Evolutionary conservation across 1,140 invertebrate species (phyloP), one percentile per base, ranked within the genome.

Genomic region (Thaumatotibia leucotreta): DNA sequence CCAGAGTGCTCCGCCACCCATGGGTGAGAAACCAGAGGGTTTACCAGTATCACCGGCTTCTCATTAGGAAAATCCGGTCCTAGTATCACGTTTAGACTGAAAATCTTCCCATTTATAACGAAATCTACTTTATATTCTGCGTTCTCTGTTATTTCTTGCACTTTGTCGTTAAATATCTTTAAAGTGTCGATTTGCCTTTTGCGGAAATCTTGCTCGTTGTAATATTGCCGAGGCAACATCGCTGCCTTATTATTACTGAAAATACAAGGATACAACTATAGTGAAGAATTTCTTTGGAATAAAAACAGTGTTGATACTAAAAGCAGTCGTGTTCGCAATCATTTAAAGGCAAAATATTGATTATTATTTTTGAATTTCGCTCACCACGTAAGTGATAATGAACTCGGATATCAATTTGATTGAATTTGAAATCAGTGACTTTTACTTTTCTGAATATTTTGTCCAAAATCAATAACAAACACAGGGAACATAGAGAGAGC

Each of bases 101-200:
- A 93, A 75, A 93, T 92, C 66, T 92, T 93, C 9, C 92, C 92
- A 50, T 93, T 93, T 62, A 93, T 92, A 63, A 86, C 80, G 78
- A 96, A 96, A 79, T 94, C 92, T 24, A 96, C 91, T 76, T 93
- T 92, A 83, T 96, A 96, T 75, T 96, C 95, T 24, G 92, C 86
- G 82, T 94, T 93, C 86, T 95, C 93, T 68, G 86, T 92, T 10
- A 96, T 86, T 90, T 96, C 95, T 58, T 92, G 88, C 32, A 96
- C 95, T 92, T 95, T 95, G 33, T 92, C 92, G 69, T 94, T 93
- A 69, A 95, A 96, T 72, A 96, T 93, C 91, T 95, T 95, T 70
- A 95, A 78, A 22, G 94, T 95, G 77, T 95, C 94, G 67, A 95
- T 95, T 91, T 95, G 94, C 54, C 93, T 91, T 89, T 82, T 86